Percentiles rank a stretch among this genome's conserved stretches.
These are phyloP conservation scores for Neoniphon sammara DNA, from an alignment of 2,797 vertebrate species.

Conservation along the genomic window DNA sequence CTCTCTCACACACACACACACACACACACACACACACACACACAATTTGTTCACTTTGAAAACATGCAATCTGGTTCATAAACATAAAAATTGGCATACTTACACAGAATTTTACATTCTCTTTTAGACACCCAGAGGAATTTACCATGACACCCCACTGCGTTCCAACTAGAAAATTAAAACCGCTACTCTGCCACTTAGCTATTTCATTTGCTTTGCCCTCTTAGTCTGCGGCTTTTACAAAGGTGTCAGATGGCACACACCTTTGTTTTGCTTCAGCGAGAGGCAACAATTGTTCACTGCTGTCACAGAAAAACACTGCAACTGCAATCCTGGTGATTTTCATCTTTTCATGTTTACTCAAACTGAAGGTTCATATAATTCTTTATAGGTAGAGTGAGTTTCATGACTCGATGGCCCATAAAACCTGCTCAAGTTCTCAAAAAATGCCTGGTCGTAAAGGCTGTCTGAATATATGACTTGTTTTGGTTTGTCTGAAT, in stretches of 20 bases:
- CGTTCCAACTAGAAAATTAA: slow-evolving; percentile 51
- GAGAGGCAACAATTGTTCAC: slow-evolving; percentile 14
- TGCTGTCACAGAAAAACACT: slow-evolving; percentile 30
- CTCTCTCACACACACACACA: background rate
- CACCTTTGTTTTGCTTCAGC: slow-evolving; percentile 33
- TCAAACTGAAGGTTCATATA: background rate
- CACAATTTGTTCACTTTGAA: slow-evolving; percentile 54
- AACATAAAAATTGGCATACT: slow-evolving; percentile 54
- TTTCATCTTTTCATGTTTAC: background rate
- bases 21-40: background rate
- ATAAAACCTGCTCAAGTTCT: too few relatives aligned
- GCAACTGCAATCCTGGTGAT: background rate
- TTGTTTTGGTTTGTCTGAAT: too few relatives aligned
- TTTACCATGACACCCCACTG: slow-evolving; percentile 61
- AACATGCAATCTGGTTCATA: slow-evolving; percentile 63
- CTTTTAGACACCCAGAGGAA: slow-evolving; percentile 63
- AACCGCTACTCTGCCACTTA: slow-evolving; percentile 27
- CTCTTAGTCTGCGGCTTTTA: slow-evolving; percentile 53
- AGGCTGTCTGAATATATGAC: too few relatives aligned
- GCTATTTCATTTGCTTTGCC: slow-evolving; percentile 44
- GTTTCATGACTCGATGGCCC: too few relatives aligned
- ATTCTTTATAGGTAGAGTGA: background rate
- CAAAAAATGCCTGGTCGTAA: too few relatives aligned
- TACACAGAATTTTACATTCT: slow-evolving; percentile 41
- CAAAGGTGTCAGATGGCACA: slow-evolving; percentile 49